Conservation (phyloP, 2,113 vertebrate species). For the Corythornis madagascariensis region DNA sequence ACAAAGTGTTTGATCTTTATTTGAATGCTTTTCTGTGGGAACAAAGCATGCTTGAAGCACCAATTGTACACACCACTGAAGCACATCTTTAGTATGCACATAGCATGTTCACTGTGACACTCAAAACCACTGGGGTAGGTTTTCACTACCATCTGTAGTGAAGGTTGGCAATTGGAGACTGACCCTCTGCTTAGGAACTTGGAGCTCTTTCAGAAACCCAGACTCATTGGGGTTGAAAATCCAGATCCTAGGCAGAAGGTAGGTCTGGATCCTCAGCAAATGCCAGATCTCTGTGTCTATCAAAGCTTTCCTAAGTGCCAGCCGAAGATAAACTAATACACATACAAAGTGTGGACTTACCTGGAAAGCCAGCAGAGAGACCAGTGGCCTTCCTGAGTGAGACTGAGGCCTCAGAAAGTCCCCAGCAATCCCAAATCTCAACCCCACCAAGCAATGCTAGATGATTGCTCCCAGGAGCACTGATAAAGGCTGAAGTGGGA, state of each 20-base stretch:
- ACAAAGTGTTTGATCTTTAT: background rate
- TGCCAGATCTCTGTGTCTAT: background rate
- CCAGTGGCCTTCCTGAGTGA: background rate
- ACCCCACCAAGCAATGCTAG: fast-evolving
- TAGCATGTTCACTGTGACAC: background rate
- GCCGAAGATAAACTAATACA: background rate
- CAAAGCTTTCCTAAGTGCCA: background rate
- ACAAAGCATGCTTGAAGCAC: background rate
- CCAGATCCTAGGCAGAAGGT: background rate
- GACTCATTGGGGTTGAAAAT: background rate
- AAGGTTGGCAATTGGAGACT: background rate
- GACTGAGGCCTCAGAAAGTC: background rate
- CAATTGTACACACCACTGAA: background rate
- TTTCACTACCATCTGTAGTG: background rate
- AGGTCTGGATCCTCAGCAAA: background rate
- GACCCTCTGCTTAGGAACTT: background rate
- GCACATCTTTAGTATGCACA: background rate
- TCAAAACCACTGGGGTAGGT: background rate
- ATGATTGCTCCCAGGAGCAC: background rate
- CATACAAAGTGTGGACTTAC: background rate
- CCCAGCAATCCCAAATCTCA: background rate
- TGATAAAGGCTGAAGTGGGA: background rate
- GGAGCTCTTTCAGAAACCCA: background rate
- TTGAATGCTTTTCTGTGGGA: background rate
- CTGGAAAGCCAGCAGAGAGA: background rate